A percentile compares a stretch with the other conserved stretches of the same genome.
Evolutionary conservation across 2,797 vertebrate species (phyloP).

Genomic region (Ficedula albicollis): DNA sequence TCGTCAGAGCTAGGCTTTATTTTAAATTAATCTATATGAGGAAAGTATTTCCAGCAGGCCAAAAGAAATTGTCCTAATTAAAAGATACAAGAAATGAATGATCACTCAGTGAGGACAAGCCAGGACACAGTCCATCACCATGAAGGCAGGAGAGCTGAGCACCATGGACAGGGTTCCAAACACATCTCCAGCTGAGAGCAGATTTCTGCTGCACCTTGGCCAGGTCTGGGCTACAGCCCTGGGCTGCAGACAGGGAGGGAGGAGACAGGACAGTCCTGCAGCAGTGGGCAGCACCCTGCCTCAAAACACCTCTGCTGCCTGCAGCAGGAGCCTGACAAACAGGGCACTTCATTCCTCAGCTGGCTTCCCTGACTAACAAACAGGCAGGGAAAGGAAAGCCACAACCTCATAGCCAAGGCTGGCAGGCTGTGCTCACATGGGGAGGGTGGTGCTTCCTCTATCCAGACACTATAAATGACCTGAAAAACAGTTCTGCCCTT

Average conservation of each 20-base stretch:
- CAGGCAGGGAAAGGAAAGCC: neutral
- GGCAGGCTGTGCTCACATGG: neutral
- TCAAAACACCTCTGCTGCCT: neutral
- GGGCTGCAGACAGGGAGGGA: neutral
- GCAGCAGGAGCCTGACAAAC: neutral
- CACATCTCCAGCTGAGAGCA: neutral
- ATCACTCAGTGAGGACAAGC: neutral
- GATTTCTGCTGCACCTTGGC: neutral
- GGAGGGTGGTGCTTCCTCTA: neutral
- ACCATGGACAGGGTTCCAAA: neutral
- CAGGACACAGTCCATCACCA: neutral
- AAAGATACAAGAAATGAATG: slow-evolving; percentile 20
- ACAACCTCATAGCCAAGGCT: neutral
- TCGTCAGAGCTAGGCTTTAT: neutral
- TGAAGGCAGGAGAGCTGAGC: neutral
- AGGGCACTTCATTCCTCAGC: neutral
- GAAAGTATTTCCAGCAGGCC: slow-evolving; percentile 1
- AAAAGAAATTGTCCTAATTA: slow-evolving; percentile 35
- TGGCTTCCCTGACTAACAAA: neutral
- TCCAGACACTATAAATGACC: neutral
- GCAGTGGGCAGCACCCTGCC: neutral
- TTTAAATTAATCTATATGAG: slow-evolving; percentile 5
- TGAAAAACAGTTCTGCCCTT: neutral
- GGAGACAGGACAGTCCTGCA: neutral
- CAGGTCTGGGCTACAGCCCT: neutral